Evolutionary conservation across 2,888 invertebrate species (phyloP).

Genomic region (Lobophora halterata): DNA sequence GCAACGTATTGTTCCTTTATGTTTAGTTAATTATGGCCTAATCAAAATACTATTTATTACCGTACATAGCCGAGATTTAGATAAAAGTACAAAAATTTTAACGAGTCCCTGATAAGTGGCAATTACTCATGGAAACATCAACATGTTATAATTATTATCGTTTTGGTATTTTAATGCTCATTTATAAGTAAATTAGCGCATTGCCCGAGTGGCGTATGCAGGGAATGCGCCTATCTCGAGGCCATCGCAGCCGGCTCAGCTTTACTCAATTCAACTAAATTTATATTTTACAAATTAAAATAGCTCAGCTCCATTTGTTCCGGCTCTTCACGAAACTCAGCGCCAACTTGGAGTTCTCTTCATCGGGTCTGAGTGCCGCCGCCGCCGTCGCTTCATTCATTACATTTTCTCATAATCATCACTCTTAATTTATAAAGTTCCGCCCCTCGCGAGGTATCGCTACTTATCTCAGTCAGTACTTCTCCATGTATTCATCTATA

Average conservation of each 20-base stretch:
- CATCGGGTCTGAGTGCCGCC: too few relatives aligned
- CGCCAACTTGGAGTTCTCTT: too few relatives aligned
- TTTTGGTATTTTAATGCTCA: slow-evolving; percentile 33
- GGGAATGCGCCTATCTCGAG: slow-evolving; percentile 11
- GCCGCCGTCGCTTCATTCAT: slow-evolving; percentile 1
- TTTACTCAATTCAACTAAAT: neutral
- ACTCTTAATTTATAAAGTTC: slow-evolving; percentile 18
- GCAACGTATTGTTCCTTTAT: slow-evolving; percentile 18
- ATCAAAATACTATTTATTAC: slow-evolving; percentile 28
- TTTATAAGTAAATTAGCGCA: slow-evolving; percentile 27
- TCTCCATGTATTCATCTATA: neutral
- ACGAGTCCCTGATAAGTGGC: slow-evolving; percentile 35
- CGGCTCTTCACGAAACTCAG: too few relatives aligned
- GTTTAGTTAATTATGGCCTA: slow-evolving; percentile 16
- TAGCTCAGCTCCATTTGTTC: neutral
- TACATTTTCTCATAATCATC: slow-evolving; percentile 17
- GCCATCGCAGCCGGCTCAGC: neutral
- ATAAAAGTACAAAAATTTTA: slow-evolving; percentile 46
- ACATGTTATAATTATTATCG: slow-evolving; percentile 23
- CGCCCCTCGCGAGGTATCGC: slow-evolving; percentile 7
- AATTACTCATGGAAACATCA: slow-evolving; percentile 33
- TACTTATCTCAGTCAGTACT: slow-evolving; percentile 2
- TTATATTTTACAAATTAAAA: slow-evolving; percentile 4
- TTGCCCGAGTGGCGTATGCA: slow-evolving; percentile 8
- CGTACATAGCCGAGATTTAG: slow-evolving; percentile 26